Evolutionary conservation across 2,113 vertebrate species (phyloP), one percentile per base, ranked within the genome.

Genomic region (Plecotus auritus): DNA sequence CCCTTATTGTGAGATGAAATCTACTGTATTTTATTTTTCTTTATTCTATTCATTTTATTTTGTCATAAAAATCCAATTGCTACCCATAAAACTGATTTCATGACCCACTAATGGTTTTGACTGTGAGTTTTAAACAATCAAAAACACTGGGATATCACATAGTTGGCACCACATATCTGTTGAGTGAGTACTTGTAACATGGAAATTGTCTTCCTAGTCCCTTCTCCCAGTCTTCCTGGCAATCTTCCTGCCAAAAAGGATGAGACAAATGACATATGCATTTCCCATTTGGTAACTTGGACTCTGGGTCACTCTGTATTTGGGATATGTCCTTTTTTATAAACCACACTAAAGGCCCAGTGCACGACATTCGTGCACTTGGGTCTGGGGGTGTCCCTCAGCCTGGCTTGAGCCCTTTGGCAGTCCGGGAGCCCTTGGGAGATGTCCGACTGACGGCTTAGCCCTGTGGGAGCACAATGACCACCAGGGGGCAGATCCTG

Each of bases 11-110:
- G 35, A 78, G 30, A 78, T 40, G 2, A 10, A 93, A 70, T 74
- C 23, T 49, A 13, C 20, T 89, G 1, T 88, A 82, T 59, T 93
- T 93, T 37, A 89, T 89, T 89, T 45, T 95, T 28, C 47, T 80
- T 23, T 69, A 80, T 4, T 78, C 77, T 37, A 69, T 76, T 70
- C 7, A 42, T 64, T 92, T 40, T 49, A 32, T 80, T 91, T 72
- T 87, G 8, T 88, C 28, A 88, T 93, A 73, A 96, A 95, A 93
- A 86, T 86, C 18, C 66, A 84, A n/a, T 51, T 93, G 59, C 35
- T 85, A 80, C 12, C 7, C 11, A 83, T 66, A 70, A 78, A 91
- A 66, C 42, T 95, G 78, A 61, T 86, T 83, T 90, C 40, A 93
- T 66, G 45, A 85, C 6, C 47, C 37, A 54, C 64, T 82, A 86